Percentiles rank a stretch among this genome's conserved stretches.
phyloP scores from a whole-genome alignment of 2,888 invertebrate species.

The Xanthostigma xanthostigma region DNA sequence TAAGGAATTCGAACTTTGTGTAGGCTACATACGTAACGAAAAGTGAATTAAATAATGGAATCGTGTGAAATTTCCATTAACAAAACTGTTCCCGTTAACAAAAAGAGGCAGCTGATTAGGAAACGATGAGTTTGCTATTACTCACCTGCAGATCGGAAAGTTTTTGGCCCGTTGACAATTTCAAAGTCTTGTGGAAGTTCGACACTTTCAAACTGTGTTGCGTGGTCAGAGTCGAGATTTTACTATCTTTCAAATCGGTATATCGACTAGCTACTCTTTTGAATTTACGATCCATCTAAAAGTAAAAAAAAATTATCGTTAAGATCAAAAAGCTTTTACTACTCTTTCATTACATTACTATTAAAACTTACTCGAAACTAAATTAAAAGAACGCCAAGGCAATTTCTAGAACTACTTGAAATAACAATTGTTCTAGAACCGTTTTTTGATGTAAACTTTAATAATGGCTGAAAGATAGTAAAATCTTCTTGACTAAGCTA shows the following conservation, averaged over 20 bases:
- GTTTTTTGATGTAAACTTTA: too few relatives aligned
- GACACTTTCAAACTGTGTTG: constrained; percentile 85
- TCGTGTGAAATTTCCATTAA: neutral
- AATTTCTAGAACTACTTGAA: too few relatives aligned
- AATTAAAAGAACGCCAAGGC: neutral
- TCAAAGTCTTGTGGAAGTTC: constrained; percentile 87
- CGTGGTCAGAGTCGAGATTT: constrained; percentile 72
- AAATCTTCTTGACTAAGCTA: neutral
- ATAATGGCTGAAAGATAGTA: constrained; percentile 3
- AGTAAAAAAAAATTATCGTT: constrained; percentile 12
- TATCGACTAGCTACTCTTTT: constrained; percentile 57
- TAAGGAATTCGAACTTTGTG: neutral
- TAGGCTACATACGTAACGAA: neutral
- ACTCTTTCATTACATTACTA: constrained; percentile 1
- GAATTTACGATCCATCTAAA: constrained; percentile 41
- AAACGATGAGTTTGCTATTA: constrained; percentile 11
- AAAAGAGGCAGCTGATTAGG: neutral
- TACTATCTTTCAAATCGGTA: constrained; percentile 80
- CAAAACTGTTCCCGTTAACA: neutral
- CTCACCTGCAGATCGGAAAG: constrained; percentile 78
- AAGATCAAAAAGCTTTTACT: constrained; percentile 6
- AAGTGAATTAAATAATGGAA: neutral
- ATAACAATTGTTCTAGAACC: too few relatives aligned
- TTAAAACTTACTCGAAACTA: neutral
- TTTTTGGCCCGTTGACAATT: constrained; percentile 71